Conservation (phyloP, 2,888 invertebrate genomes). For the Eueremaeus valkanovi region DNA sequence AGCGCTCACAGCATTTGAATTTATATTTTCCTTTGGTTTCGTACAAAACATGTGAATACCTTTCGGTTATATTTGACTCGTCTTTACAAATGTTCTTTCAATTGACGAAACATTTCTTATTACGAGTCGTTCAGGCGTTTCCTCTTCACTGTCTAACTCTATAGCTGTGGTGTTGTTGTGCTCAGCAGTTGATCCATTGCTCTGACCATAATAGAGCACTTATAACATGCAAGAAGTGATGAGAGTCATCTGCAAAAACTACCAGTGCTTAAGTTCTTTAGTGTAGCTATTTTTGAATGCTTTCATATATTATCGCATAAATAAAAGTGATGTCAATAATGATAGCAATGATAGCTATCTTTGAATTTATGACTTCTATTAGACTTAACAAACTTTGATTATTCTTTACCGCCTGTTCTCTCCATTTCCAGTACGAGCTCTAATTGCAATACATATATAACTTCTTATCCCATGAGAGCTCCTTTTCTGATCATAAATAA, state of each 20-base stretch:
- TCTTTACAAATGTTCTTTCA: not conserved
- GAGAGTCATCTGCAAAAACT: not conserved
- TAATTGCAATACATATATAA: no score
- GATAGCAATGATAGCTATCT: not conserved
- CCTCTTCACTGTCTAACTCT: not conserved
- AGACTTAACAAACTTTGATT: not conserved
- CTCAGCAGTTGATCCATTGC: not conserved
- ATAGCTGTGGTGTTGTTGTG: not conserved
- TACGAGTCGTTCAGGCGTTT: constrained; percentile 1
- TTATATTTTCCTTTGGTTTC: constrained; percentile 4
- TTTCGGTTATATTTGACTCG: not conserved
- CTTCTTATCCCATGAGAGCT: not conserved
- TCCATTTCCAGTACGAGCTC: no score
- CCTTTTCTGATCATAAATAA: not conserved
- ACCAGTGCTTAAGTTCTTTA: not conserved
- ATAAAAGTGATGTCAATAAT: not conserved
- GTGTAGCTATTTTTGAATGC: constrained; percentile 1
- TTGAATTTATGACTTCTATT: not conserved
- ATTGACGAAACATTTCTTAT: not conserved
- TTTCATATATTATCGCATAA: not conserved
- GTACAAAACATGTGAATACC: constrained; percentile 1
- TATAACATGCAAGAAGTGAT: not conserved
- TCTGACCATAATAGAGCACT: constrained; percentile 6
- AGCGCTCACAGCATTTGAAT: constrained; percentile 21
- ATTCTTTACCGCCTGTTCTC: not conserved